A percentile compares a stretch with the other conserved stretches of the same genome.
Conservation (phyloP, 35 echinoderm and acorn worm species). For the Ophiothrix spiculata region DNA sequence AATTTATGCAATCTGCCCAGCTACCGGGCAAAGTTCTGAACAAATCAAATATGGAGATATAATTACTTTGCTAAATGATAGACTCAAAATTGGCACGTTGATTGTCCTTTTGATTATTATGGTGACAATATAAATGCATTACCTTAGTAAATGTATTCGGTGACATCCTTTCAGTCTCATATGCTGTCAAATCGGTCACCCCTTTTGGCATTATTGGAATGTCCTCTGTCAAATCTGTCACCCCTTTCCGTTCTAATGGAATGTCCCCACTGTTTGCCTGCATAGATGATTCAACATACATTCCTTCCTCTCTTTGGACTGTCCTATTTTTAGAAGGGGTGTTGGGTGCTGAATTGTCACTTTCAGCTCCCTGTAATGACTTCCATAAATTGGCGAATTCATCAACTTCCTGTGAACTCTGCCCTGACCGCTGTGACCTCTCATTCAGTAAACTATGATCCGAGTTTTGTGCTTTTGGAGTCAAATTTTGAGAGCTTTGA, state of each 20-base stretch:
- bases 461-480: too few relatives aligned
- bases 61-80: too few relatives aligned
- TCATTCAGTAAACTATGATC: too few relatives aligned
- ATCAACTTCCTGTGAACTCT: background rate
- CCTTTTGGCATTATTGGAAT: background rate
- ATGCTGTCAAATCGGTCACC: background rate
- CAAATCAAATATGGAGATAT: too few relatives aligned
- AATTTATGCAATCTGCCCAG: too few relatives aligned
- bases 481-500: too few relatives aligned
- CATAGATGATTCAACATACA: background rate
- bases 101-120: too few relatives aligned
- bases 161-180: constrained; percentile 54
- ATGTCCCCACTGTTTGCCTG: background rate
- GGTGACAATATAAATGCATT: background rate
- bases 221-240: background rate
- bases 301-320: background rate
- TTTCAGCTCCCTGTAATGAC: background rate
- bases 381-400: constrained; percentile 41
- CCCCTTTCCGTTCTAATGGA: background rate
- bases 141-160: constrained; percentile 69
- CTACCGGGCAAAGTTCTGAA: too few relatives aligned
- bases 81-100: too few relatives aligned
- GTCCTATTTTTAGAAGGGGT: background rate
- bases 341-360: background rate
- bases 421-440: too few relatives aligned